Base-by-base conservation (phyloP, 2,888 invertebrate species). In the Drosophila borealis region DNA sequence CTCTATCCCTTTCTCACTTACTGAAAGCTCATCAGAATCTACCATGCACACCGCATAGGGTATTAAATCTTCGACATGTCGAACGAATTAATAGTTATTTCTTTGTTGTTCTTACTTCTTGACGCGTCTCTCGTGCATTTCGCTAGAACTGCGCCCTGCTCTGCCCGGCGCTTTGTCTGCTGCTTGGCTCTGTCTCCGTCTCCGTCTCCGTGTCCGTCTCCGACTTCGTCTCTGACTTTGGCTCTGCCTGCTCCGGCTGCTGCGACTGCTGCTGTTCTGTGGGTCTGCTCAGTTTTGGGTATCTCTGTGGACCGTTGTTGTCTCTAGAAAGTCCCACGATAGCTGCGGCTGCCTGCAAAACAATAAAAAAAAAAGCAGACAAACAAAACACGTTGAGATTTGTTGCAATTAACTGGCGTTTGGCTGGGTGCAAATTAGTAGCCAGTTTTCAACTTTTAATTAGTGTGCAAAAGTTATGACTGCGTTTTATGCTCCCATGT, bases 81-180 rank as follows among this genome's bases (percentile, higher is more conserved):
- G 1, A 13, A 34, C 0, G 8, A 29, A 6, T 8, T 1, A 9
- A 10, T 13, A 9, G 13, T 1, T 9, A 2, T 2, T 1, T 17
- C 19, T 21, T 3, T 6, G 9, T 34, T 59, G 8, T 41, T 33
- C 89, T 89, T 79, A 91, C 91, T 92, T 92, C 78, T 92, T 92
- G 13, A 92, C 91, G 62, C 90, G 91, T 60, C 91, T 75, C 68
- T 92, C 91, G 65, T 91, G 91, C 91, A 92, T 92, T 57, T 57
- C 45, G 37, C 48, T 44, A 4, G 42, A 41, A 54, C 29, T 51
- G 14, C 37, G 14, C 29, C 13, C n/a, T 14, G 46, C 5, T 14
- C 21, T 33, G 36, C 9, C 11, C 4, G 9, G 11, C 19, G 29
- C 33, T 44, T 54, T 14, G 14, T 25, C 45, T 25, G 36, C 19